Evolutionary conservation across 1,140 invertebrate genomes (phyloP), one percentile per base, ranked within the genome.

Genomic region (Drosophila mayri): DNA sequence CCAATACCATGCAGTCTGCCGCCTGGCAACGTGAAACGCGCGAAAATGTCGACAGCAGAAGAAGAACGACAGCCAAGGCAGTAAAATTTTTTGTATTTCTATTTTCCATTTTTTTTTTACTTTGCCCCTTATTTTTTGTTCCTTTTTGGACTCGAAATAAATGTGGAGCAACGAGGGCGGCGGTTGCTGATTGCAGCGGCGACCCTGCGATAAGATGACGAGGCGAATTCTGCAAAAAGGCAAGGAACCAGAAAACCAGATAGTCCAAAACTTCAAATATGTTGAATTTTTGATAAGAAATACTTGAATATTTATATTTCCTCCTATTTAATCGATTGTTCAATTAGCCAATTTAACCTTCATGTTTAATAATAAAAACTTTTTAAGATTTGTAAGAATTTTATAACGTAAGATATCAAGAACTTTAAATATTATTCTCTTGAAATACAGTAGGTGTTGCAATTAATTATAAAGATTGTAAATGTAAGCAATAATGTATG

Each of bases 121-220:
- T 46, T 64, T 58, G 35, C 32, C 22, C 14, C 62, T n/a, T 18
- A 35, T 18, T 41, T 50, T 58, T 50, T 50, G 14, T 60, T 35
- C 22, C 20, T 49, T 25, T 28, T 35, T 32, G 30, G 49, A 35
- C 32, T 38, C 50, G 60, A 76, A 66, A 75, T 76, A 67, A 76
- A 76, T 76, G 57, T 76, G 75, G 72, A 67, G 58, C 62, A 77
- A 49, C 47, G 61, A 44, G 46, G 46, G 65, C 66, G 44, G 44
- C 55, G 44, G 44, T 60, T 61, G 60, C 63, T 88, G 79, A 80
- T 87, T 88, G 83, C 76, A 87, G 76, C 73, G 72, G 43, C 67
- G 72, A 40, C 58, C 61, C 81, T 73, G 71, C 52, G 78, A 82
- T 82, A 77, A 88, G 84, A 87, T 87, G 83, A 84, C 84, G 65